Conservation (phyloP, 2,888 invertebrate genomes). For the Drosophila colorata region DNA sequence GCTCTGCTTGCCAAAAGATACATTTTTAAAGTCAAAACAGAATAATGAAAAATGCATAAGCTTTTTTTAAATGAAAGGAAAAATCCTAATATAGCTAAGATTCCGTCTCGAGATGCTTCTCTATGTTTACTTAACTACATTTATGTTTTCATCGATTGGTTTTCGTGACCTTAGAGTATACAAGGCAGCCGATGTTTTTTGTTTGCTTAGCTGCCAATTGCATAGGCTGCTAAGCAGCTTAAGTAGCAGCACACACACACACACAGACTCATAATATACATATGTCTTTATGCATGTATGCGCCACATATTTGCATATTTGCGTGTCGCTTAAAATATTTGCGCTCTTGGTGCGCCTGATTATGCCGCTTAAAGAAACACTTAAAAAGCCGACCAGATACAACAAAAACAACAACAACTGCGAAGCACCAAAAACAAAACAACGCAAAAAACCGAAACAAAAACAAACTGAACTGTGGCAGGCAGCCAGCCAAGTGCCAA, state of each 20-base stretch:
- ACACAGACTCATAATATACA: conserved; percentile 19
- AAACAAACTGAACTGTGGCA: conserved; percentile 33
- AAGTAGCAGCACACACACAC: conserved; percentile 54
- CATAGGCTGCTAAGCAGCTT: conserved; percentile 74
- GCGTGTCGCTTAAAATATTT: conserved; percentile 74
- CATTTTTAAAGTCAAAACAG: too few relatives aligned
- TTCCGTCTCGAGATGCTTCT: neutral
- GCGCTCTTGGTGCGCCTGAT: conserved; percentile 76
- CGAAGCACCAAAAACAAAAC: conserved; percentile 1
- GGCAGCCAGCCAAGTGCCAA: conserved; percentile 68
- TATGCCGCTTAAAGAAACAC: conserved; percentile 81
- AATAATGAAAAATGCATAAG: neutral
- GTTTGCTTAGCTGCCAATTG: conserved; percentile 70
- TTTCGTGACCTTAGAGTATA: conserved; percentile 56
- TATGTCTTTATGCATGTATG: conserved; percentile 43
- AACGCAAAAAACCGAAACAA: conserved; percentile 13
- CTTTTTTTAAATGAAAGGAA: neutral
- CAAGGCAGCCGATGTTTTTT: conserved; percentile 42
- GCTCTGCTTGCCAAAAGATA: too few relatives aligned
- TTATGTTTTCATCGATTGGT: conserved; percentile 38
- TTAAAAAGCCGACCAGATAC: conserved; percentile 68
- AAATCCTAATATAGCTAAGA: neutral
- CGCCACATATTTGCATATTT: conserved; percentile 77
- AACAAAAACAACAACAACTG: conserved; percentile 23
- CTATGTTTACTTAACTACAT: conserved; percentile 13